phyloP scores from a whole-genome alignment of 2,113 vertebrate genomes.

The Nycticryphes semicollaris region DNA sequence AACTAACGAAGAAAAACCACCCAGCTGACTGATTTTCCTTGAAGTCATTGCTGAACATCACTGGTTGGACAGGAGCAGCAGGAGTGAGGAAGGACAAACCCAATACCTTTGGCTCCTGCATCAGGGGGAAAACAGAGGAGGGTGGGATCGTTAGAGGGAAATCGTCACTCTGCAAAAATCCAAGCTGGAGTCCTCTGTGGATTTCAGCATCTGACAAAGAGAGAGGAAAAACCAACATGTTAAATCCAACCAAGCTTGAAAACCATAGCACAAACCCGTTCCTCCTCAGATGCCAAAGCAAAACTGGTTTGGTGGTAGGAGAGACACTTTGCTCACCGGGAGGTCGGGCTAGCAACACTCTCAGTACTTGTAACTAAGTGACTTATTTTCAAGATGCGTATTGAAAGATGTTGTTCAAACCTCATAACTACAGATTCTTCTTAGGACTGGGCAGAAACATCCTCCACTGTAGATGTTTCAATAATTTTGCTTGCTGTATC shows the following conservation, averaged over 20 bases:
- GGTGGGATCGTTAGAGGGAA: background rate
- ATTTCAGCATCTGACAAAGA: background rate
- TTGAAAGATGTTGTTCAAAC: background rate
- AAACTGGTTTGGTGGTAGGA: background rate
- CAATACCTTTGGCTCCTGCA: background rate
- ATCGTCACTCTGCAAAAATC: background rate
- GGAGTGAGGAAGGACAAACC: background rate
- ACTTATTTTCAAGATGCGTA: background rate
- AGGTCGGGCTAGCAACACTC: background rate
- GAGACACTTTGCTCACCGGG: background rate
- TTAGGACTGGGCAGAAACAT: background rate
- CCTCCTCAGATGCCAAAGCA: background rate
- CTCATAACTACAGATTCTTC: background rate
- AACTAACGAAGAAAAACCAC: background rate
- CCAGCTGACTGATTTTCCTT: background rate
- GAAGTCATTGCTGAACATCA: background rate
- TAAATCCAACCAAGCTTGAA: background rate
- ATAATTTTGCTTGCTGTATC: background rate
- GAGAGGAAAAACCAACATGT: background rate
- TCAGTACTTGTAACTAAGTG: accelerated
- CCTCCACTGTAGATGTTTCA: background rate
- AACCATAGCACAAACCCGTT: background rate
- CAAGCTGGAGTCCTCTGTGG: background rate
- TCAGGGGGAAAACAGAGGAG: background rate
- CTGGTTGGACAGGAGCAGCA: background rate